phyloP scores from a whole-genome alignment of 2,113 vertebrate species.

The Thamnaconus septentrionalis region DNA sequence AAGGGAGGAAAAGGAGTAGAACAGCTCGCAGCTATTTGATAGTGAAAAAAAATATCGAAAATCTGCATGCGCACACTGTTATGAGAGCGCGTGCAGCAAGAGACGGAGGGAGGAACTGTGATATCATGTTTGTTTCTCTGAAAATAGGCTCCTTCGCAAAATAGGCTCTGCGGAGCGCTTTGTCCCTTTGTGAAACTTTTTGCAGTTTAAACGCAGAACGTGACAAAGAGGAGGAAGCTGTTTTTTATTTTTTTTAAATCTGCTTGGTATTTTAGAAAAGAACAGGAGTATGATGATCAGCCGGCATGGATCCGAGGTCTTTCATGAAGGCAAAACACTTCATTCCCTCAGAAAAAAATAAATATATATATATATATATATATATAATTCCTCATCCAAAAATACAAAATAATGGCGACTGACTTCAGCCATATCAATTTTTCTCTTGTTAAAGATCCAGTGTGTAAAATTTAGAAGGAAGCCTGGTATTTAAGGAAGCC shows the following conservation, averaged over 20 bases:
- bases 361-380: too few relatives aligned
- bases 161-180: slow-evolving; percentile 1
- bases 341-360: too few relatives aligned
- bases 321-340: too few relatives aligned
- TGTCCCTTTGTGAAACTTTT: slow-evolving; percentile 13
- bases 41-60: too few relatives aligned
- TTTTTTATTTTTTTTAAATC: slow-evolving; percentile 2
- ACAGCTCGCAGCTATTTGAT: slow-evolving; percentile 3
- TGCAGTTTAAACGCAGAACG: slow-evolving; percentile 8
- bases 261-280: slow-evolving; percentile 21
- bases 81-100: neutral
- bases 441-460: too few relatives aligned
- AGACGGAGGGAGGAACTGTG: neutral
- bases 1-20: neutral
- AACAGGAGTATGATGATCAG: slow-evolving; percentile 12
- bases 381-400: too few relatives aligned
- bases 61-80: neutral
- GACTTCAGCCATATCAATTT: too few relatives aligned
- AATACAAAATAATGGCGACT: too few relatives aligned
- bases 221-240: neutral
- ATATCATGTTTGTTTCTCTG: slow-evolving; percentile 4
- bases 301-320: too few relatives aligned
- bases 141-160: slow-evolving; percentile 20
- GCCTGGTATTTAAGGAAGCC: too few relatives aligned
- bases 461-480: too few relatives aligned